These are phyloP conservation scores for Maconellicoccus hirsutus DNA, from an alignment of 1,140 invertebrate genomes.

Conservation along the genomic window DNA sequence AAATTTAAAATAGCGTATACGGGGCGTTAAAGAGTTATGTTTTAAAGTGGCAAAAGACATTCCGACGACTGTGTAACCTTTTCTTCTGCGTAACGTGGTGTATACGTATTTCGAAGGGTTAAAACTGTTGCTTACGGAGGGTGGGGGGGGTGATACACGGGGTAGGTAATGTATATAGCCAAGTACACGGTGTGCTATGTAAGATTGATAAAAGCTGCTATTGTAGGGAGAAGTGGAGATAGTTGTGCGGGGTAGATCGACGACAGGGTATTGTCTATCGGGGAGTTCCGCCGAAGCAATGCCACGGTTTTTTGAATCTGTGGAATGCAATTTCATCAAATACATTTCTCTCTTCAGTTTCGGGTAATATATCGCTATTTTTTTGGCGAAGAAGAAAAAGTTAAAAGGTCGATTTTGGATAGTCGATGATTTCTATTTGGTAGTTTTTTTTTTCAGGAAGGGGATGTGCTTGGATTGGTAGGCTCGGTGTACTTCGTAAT, in stretches of 20 bases:
- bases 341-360: background rate
- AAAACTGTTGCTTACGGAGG: constrained; percentile 6
- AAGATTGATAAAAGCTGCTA: background rate
- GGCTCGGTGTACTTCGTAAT: no score
- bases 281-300: background rate
- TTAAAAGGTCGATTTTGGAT: no score
- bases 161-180: background rate
- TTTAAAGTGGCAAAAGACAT: constrained; percentile 16
- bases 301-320: constrained; percentile 12
- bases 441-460: no score
- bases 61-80: constrained; percentile 14
- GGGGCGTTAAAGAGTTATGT: constrained; percentile 15
- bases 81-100: background rate
- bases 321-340: constrained; percentile 19
- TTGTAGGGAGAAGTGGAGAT: background rate
- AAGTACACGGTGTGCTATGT: no score
- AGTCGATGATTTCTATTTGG: no score
- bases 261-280: background rate
- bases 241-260: no score
- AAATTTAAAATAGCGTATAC: background rate
- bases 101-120: constrained; percentile 1
- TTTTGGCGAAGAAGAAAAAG: background rate
- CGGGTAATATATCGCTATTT: background rate
- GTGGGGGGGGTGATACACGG: background rate
- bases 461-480: no score